These are phyloP conservation scores for Leptinotarsa undecemlineata DNA, from an alignment of 1,140 invertebrate species.

Conservation along the genomic window DNA sequence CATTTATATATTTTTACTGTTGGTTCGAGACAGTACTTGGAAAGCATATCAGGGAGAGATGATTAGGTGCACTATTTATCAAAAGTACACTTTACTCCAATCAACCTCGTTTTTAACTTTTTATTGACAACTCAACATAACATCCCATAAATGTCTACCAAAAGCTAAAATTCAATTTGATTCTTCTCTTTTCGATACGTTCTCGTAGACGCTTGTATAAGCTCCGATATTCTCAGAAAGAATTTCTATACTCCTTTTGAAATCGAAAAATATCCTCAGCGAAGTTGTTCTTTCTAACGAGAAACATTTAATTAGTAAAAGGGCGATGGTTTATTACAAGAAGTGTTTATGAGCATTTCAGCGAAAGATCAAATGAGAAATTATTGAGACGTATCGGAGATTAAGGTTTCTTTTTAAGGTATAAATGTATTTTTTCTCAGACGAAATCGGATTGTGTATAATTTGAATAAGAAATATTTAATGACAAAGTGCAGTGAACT, in stretches of 20 bases:
- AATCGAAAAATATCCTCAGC: neutral
- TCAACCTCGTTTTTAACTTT: too few relatives aligned
- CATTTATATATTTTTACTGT: too few relatives aligned
- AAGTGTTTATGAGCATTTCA: conserved; percentile 17
- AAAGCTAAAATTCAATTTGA: too few relatives aligned
- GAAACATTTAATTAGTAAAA: neutral
- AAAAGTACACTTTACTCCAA: too few relatives aligned
- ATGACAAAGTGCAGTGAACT: conserved; percentile 50
- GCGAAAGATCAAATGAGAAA: conserved; percentile 26
- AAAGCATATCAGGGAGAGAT: too few relatives aligned
- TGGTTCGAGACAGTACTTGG: too few relatives aligned
- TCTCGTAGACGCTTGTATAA: too few relatives aligned
- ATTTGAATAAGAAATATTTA: conserved; percentile 46
- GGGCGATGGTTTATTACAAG: conserved; percentile 15
- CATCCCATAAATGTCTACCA: too few relatives aligned
- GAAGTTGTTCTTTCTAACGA: neutral
- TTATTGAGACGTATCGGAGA: conserved; percentile 46
- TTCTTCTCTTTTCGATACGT: too few relatives aligned
- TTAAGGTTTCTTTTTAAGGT: conserved; percentile 45
- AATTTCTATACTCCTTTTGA: conserved; percentile 1
- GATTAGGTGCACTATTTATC: too few relatives aligned
- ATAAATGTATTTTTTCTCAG: conserved; percentile 46
- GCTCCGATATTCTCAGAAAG: too few relatives aligned
- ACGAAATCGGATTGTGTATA: conserved; percentile 51
- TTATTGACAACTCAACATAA: too few relatives aligned